Conservation (phyloP, 2,113 vertebrate genomes). For the Clarias gariepinus region DNA sequence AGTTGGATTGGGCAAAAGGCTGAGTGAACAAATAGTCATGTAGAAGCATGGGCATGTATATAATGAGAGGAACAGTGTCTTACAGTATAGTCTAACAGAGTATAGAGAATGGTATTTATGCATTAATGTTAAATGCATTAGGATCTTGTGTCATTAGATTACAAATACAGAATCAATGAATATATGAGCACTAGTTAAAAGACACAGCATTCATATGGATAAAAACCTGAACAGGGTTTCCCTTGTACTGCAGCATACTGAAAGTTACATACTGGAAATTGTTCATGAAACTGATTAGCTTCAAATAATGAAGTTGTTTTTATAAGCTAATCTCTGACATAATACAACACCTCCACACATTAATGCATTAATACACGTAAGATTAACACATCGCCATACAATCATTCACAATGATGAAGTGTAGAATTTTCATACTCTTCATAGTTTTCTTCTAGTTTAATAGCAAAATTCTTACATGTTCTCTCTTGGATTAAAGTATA, state of each 20-base stretch:
- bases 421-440: not conserved
- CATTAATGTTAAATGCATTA: slow-evolving; percentile 21
- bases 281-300: not conserved
- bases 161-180: slow-evolving; percentile 8
- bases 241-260: not conserved
- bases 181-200: not conserved
- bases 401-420: not conserved
- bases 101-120: slow-evolving; percentile 18
- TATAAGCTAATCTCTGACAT: not conserved
- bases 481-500: not conserved
- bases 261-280: not conserved
- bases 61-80: slow-evolving; percentile 34
- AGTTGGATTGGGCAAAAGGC: slow-evolving; percentile 35
- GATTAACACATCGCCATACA: not conserved
- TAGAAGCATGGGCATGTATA: slow-evolving; percentile 37
- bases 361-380: not conserved
- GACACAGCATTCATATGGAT: not conserved
- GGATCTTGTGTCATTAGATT: slow-evolving; percentile 9
- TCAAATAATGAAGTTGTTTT: not conserved
- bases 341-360: not conserved
- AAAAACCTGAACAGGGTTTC: not conserved
- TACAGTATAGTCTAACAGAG: not conserved
- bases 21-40: slow-evolving; percentile 27
- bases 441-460: not conserved
- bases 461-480: not conserved